Evolutionary conservation across 2,113 vertebrate genomes (phyloP), one percentile per base, ranked within the genome.

Genomic region (Ctenodactylus gundi): DNA sequence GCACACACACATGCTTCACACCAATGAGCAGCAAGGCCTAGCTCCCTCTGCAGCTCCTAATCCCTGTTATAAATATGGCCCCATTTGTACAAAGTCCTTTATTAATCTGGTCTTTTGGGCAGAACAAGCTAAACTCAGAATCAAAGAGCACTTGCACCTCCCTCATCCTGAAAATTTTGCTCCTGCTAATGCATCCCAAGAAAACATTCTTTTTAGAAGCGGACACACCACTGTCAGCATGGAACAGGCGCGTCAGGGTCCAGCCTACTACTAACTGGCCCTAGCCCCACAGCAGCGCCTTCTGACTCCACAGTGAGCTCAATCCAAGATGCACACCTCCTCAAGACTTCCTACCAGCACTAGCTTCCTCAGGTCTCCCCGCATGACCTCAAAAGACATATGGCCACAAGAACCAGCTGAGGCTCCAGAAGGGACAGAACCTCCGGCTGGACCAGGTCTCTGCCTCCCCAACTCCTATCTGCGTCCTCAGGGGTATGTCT

Each of bases 401-500:
- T 0, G 34, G 64, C 75, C 39, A 1, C 0, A 15, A 34, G 15
- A 60, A 49, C 46, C 44, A 36, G 15, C 0, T 44, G 23, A 49
- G 62, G 11, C 7, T 4, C 39, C 53, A 31, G 51, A 9, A 58
- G 76, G 25, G 70, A 14, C 46, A 49, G 25, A 57, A 1, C 2
- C 6, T 36, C 31, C 41, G 29, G 58, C 76, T 20, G 15, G 68
- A 68, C 46, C 65, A 64, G 6, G 1, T 3, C 27, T 57, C 65
- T 9, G 34, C 9, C 27, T 57, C 20, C 15, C 25, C 25, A 44
- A 9, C 3, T 29, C 44, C 64, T 41, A 34, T 25, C 7, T 2
- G 20, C 34, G 46, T 25, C 51, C 36, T 88, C 84, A 88, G 92
- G 36, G 92, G 93, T 92, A 87, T 36, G 82, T 0, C 87, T 76